Evolutionary conservation across 2,113 vertebrate species (phyloP).

Genomic region (Pimephales promelas): DNA sequence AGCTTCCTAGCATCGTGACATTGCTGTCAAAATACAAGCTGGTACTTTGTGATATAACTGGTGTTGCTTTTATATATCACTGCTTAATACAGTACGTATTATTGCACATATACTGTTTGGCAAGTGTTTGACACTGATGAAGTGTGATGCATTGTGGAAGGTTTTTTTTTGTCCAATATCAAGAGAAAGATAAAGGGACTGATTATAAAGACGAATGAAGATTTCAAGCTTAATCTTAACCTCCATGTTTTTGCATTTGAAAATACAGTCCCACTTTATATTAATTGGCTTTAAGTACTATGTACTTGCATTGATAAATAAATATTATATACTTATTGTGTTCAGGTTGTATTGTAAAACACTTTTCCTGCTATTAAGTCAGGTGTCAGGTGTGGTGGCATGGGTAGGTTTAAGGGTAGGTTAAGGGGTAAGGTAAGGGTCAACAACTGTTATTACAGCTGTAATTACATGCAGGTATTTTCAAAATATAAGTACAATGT

Average conservation of each 20-base stretch:
- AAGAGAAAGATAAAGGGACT: background rate
- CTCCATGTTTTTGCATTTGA: background rate
- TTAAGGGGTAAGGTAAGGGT: no score
- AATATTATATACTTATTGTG: no score
- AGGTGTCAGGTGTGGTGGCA: no score
- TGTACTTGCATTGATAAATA: no score
- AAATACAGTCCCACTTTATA: no score
- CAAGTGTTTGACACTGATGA: slow-evolving; percentile 5
- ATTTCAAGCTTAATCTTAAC: background rate
- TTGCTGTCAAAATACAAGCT: background rate
- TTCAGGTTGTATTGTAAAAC: no score
- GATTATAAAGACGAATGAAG: background rate
- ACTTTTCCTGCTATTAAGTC: no score
- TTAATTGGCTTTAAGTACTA: no score
- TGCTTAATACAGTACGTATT: background rate
- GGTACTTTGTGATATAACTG: background rate
- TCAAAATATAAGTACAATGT: no score
- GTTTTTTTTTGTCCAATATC: background rate
- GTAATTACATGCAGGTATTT: no score
- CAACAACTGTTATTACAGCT: no score
- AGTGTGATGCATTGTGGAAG: background rate
- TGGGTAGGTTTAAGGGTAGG: no score
- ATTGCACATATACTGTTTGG: background rate
- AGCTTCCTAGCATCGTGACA: background rate
- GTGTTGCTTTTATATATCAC: background rate